These are phyloP conservation scores for Pagetopsis macropterus DNA, from an alignment of 2,797 vertebrate species.

Conservation along the genomic window DNA sequence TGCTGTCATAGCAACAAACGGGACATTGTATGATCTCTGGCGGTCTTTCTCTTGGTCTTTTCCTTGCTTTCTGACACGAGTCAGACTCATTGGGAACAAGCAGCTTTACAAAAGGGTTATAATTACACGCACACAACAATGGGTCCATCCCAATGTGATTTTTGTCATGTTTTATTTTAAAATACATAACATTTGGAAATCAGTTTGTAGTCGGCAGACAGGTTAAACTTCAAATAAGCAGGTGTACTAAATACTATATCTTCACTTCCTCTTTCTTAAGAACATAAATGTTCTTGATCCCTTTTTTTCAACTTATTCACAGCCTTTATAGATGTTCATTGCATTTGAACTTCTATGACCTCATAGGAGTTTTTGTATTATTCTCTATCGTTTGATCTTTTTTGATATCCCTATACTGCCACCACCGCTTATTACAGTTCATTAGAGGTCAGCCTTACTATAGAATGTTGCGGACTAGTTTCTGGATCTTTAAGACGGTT, in stretches of 20 bases:
- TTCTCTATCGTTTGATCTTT: background rate
- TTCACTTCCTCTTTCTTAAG: conserved; percentile 19
- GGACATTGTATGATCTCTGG: too few relatives aligned
- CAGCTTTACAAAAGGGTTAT: background rate
- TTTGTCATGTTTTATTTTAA: background rate
- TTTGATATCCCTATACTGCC: background rate
- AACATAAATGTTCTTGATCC: background rate
- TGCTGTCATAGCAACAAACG: too few relatives aligned
- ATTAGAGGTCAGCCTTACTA: background rate
- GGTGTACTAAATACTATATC: background rate
- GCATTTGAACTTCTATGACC: background rate
- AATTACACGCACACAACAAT: background rate
- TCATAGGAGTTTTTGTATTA: background rate
- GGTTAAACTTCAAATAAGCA: too few relatives aligned
- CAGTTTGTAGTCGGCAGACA: too few relatives aligned
- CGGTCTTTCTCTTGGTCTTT: too few relatives aligned
- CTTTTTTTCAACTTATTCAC: background rate
- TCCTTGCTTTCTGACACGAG: too few relatives aligned
- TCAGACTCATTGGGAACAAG: too few relatives aligned
- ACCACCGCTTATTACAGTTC: background rate
- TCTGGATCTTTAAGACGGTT: too few relatives aligned
- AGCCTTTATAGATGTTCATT: background rate
- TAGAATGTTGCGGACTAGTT: background rate
- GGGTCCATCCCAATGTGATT: background rate
- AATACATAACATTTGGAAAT: too few relatives aligned